Evolutionary conservation across 1,140 invertebrate genomes (phyloP), one percentile per base, ranked within the genome.

Genomic region (Brachionus manjavacas): DNA sequence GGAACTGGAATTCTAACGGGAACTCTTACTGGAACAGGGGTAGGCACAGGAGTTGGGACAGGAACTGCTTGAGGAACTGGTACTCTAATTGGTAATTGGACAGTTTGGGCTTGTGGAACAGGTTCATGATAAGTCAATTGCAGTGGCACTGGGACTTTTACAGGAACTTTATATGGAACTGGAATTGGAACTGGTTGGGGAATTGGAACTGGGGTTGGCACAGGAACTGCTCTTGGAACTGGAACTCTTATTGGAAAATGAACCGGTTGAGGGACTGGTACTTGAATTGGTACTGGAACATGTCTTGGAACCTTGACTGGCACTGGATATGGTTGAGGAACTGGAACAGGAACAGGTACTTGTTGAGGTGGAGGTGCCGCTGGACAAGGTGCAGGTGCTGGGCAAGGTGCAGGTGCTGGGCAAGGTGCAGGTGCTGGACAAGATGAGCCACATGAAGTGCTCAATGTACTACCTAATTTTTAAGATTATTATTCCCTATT

Each of bases 1-100:
- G 66, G 66, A 31, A 35, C 25, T 70, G 66, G 66, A 3, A 70
- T 39, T 70, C 66, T 70, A 23, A 70, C 9, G 28, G 66, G 28
- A 14, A 70, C 66, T 70, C 28, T 31, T 70, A 35, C 28, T 28
- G 66, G 66, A 35, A 70, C 66, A 35, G 66, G 70, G 9, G 39
- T 43, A 20, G 70, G 31, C 20, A 74, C 70, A 25, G 31, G 31
- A 23, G 39, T 43, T 43, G 31, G 31, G 11, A 74, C 70, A 16
- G 70, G 70, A 41, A 43, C 39, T 74, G 70, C 31, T 74, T 74
- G 70, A 41, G 70, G 70, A 8, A 74, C 70, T 41, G 66, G 66
- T n/a, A 68, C 66, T 68, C 66, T 68, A 35, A 68, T 68, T 68
- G 70, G 70, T 20, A 74, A 35, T 41, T 74, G 70, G 46, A 74